Evolutionary conservation across 1,140 invertebrate genomes (phyloP).

Genomic region (Planococcus citri): DNA sequence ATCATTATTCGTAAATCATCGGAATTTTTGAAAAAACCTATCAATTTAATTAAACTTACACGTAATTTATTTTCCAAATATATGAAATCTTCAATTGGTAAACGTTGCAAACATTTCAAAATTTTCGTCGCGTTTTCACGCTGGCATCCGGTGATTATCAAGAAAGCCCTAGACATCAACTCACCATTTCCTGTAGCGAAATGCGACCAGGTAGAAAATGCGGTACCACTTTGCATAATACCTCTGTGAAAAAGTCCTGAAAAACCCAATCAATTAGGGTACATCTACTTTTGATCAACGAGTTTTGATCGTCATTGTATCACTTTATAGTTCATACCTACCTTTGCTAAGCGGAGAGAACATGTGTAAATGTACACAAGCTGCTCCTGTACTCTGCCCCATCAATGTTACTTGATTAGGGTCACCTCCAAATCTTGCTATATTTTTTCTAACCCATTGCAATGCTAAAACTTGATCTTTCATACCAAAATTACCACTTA

Average conservation of each 20-base stretch:
- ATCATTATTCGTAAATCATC: no score
- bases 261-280: background rate
- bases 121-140: background rate
- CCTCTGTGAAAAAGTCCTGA: conserved; percentile 43
- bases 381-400: conserved; percentile 33
- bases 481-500: conserved; percentile 21
- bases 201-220: conserved; percentile 32
- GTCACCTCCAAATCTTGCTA: conserved; percentile 29
- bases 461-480: conserved; percentile 22
- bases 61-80: background rate
- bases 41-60: background rate
- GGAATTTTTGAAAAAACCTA: no score
- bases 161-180: background rate
- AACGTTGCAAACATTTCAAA: background rate
- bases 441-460: conserved; percentile 22
- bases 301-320: no score
- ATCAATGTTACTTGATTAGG: conserved; percentile 24
- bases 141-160: background rate
- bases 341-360: conserved; percentile 28
- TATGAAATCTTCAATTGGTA: background rate
- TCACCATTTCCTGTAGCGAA: background rate
- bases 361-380: conserved; percentile 27
- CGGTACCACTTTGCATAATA: conserved; percentile 45
- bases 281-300: no score
- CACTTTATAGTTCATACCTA: conserved; percentile 32